Conservation (phyloP, 2,113 vertebrate species). For the Calypte anna region DNA sequence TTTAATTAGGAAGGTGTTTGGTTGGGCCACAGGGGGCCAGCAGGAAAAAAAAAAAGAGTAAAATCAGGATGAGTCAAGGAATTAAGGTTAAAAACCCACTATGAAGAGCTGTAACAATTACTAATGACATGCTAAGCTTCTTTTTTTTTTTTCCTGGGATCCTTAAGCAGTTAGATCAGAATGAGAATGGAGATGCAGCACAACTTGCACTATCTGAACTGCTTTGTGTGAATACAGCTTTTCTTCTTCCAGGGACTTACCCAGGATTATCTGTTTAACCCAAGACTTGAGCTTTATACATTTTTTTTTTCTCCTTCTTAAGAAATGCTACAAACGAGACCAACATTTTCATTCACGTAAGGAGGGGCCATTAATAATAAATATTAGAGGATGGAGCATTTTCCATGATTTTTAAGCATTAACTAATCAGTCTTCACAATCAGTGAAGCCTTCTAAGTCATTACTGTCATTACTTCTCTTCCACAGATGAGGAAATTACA, state of each 20-base stretch:
- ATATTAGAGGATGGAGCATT: neutral
- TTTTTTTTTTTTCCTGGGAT: neutral
- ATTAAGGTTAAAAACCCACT: conserved; percentile 19
- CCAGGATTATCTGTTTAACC: conserved; percentile 26
- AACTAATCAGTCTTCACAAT: neutral
- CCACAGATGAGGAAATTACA: neutral
- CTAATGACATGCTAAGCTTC: neutral
- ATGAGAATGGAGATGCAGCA: neutral
- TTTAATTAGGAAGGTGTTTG: conserved; percentile 63
- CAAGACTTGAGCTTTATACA: neutral
- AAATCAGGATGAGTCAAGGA: neutral
- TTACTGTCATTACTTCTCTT: neutral
- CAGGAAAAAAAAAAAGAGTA: neutral
- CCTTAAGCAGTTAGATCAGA: neutral
- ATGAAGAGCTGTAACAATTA: conserved; percentile 20
- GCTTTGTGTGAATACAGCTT: neutral
- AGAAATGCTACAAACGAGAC: neutral
- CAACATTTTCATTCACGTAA: accelerated
- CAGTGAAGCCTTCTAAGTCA: neutral
- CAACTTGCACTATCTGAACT: neutral
- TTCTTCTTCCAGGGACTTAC: neutral
- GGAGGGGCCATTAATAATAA: neutral
- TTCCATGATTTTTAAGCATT: neutral
- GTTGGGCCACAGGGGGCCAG: neutral
- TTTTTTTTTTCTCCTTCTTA: neutral